These are phyloP conservation scores for Myathropa florea DNA, from an alignment of 2,888 invertebrate genomes.

Conservation along the genomic window DNA sequence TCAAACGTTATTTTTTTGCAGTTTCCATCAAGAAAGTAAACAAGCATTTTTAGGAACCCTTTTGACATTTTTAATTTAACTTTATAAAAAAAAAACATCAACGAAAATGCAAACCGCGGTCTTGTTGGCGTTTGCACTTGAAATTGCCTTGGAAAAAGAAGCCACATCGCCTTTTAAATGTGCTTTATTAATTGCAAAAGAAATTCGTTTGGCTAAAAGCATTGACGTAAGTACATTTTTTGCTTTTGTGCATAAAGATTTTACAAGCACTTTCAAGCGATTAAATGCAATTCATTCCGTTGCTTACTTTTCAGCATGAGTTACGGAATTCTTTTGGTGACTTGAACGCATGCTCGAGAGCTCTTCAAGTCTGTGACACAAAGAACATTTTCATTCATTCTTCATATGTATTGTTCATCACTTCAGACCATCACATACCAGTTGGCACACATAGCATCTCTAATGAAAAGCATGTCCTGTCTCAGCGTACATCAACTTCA, in stretches of 20 bases:
- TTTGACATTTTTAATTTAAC: neutral
- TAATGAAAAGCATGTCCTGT: slow-evolving; percentile 43
- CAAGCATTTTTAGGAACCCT: neutral
- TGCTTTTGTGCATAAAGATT: neutral
- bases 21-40: neutral
- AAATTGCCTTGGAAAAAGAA: neutral
- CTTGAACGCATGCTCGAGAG: neutral
- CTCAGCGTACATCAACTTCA: neutral
- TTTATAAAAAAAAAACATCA: too few species aligned
- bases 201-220: neutral
- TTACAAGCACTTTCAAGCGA: neutral
- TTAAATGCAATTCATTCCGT: neutral
- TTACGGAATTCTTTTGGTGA: neutral
- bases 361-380: neutral
- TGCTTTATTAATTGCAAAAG: neutral
- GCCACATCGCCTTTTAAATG: neutral
- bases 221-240: neutral
- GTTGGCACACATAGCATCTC: slow-evolving; percentile 38
- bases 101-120: neutral
- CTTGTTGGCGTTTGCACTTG: neutral
- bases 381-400: neutral
- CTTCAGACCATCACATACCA: slow-evolving; percentile 17
- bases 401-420: neutral
- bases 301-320: neutral
- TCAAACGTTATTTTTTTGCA: neutral